These are phyloP conservation scores for Catostomus latipinnis DNA, from an alignment of 2,797 vertebrate genomes.

Conservation along the genomic window DNA sequence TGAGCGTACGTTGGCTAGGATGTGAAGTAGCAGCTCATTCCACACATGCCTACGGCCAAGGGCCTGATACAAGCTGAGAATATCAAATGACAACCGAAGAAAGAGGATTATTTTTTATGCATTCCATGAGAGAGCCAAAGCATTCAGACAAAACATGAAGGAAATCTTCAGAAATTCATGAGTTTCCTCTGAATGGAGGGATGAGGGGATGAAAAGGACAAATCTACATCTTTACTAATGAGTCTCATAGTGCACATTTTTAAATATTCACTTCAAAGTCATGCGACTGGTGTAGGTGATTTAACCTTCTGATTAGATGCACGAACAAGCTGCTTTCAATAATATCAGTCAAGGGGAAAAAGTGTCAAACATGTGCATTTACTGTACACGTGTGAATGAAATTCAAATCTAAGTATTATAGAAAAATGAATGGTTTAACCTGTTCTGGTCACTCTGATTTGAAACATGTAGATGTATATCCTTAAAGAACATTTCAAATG, in stretches of 20 bases:
- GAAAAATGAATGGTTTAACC: no score
- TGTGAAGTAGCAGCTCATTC: constrained; percentile 38
- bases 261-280: not conserved
- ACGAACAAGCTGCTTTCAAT: not conserved
- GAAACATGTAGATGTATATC: no score
- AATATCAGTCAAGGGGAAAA: not conserved
- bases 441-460: no score
- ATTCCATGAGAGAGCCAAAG: constrained; percentile 39
- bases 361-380: no score
- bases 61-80: constrained; percentile 3
- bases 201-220: not conserved
- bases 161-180: constrained; percentile 47
- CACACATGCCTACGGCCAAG: constrained; percentile 6
- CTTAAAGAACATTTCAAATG: no score
- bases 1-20: constrained; percentile 39
- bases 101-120: constrained; percentile 61
- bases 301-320: not conserved
- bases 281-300: not conserved
- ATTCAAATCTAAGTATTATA: no score
- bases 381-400: no score
- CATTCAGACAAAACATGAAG: constrained; percentile 30
- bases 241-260: not conserved
- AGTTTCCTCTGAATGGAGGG: constrained; percentile 20
- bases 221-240: constrained; percentile 24
- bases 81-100: constrained; percentile 12